Evolutionary conservation across 2,888 invertebrate genomes (phyloP), one percentile per base, ranked within the genome.

Genomic region (Tyria jacobaeae): DNA sequence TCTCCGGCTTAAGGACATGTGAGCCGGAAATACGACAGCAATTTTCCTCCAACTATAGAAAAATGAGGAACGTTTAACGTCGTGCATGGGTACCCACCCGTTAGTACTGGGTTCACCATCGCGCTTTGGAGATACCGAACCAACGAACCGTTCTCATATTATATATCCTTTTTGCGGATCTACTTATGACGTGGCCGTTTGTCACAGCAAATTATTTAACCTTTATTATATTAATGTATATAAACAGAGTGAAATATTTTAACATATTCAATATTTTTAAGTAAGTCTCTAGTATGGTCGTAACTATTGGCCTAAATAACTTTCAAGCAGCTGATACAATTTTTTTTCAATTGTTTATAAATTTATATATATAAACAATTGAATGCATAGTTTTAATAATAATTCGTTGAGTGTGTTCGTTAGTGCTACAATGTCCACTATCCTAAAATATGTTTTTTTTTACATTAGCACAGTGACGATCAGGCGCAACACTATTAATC

Each of bases 31-130:
- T 91, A 90, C 90, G 91, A 90, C 87, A 85, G 89, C 91, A 90
- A 91, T 92, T 92, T 91, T 90, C 90, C 89, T 89, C 84, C 89
- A 89, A 90, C 90, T 91, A 91, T 88, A 89, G 90, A 92, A 90
- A 92, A 92, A 92, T 92, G 91, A 88, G 89, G 83, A 86, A 80
- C 90, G 87, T 88, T 92, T 90, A 92, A 87, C 83, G 88, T 85
- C 80, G 82, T 87, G 89, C 87, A 83, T 86, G 89, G 88, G 76
- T 81, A 79, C 83, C 81, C 87, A 80, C 79, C 82, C 87, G 80
- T 80, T 84, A 82, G 84, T 78, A 73, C 79, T 66, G 68, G 74
- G 76, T 68, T 80, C 75, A 67, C 74, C 77, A 67, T 78, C 75
- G 64, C 68, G 74, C 79, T 76, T 75, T 75, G 73, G 76, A 80